Base-by-base conservation (phyloP, 2,113 vertebrate species). In the Sturnira hondurensis region DNA sequence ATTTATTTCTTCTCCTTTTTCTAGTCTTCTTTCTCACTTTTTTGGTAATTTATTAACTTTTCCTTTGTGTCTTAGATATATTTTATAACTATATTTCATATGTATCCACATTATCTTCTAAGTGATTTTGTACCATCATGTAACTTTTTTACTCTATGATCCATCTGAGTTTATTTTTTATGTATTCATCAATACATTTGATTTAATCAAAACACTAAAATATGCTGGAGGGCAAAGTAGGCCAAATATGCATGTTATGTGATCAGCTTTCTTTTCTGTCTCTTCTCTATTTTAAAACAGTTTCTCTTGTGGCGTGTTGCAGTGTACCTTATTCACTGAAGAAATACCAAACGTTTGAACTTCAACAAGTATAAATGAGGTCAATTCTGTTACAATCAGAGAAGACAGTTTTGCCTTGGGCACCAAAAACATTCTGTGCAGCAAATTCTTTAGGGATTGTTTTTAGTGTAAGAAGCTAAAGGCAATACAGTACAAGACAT, bases 401-500 rank as follows among this genome's bases (percentile, higher is more conserved):
- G 36, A 26, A 90, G 63, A 89, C 4, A 81, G 77, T 86, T 95
- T 86, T 95, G 89, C 94, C 85, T 71, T 3, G 22, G 94, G 93
- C 95, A 97, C 87, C 28, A 96, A 94, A 91, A 97, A 80, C 65
- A 89, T 67, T 83, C 86, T 26, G 83, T 56, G 19, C 24, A 74
- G 54, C 67, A 97, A 93, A 96, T 91, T 96, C 91, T 97, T 98
- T 50, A 96, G 94, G 74, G 93, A 77, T 82, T 92, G n/a, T 73
- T 96, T 93, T 91, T 28, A 96, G 33, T 94, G 28, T 96, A 43
- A 97, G n/a, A 93, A 89, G 61, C 84, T 86, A 71, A 33, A 97
- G 76, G 47, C 65, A 90, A 84, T 17, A 5, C 96, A 87, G 96
- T 78, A 68, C 10, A 92, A 70, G 54, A n/a, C 24, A 56, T 95